A percentile compares a stretch with the other conserved stretches of the same genome.
These are phyloP conservation scores for Laupala kohalensis DNA, from an alignment of 1,140 invertebrate species.

Conservation along the genomic window DNA sequence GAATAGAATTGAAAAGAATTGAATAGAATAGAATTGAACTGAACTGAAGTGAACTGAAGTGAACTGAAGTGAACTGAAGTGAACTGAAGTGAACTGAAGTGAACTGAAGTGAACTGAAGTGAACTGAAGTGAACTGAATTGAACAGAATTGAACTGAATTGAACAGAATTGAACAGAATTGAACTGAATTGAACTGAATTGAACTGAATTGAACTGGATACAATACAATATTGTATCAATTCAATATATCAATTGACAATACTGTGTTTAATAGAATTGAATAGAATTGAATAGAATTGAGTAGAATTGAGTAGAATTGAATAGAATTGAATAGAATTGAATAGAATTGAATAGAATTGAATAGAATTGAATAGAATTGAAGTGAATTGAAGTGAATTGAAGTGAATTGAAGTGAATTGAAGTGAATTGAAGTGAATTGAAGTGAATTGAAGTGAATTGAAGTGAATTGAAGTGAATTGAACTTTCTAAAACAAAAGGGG, in stretches of 20 bases:
- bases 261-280: background rate
- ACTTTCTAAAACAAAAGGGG: background rate
- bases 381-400: background rate
- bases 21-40: conserved; percentile 18
- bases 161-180: conserved; percentile 17
- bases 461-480: background rate
- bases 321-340: conserved; percentile 5
- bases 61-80: conserved; percentile 15
- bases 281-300: background rate
- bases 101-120: conserved; percentile 16
- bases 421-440: background rate
- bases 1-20: conserved; percentile 15
- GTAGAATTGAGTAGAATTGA: background rate
- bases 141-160: conserved; percentile 16
- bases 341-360: background rate
- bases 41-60: background rate
- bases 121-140: conserved; percentile 17
- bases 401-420: background rate
- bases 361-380: background rate
- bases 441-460: conserved; percentile 1
- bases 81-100: conserved; percentile 9
- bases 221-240: conserved; percentile 17
- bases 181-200: conserved; percentile 19
- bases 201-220: conserved; percentile 18
- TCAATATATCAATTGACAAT: no score